Conservation (phyloP, 2,888 invertebrate species). For the Diaperis boleti region DNA sequence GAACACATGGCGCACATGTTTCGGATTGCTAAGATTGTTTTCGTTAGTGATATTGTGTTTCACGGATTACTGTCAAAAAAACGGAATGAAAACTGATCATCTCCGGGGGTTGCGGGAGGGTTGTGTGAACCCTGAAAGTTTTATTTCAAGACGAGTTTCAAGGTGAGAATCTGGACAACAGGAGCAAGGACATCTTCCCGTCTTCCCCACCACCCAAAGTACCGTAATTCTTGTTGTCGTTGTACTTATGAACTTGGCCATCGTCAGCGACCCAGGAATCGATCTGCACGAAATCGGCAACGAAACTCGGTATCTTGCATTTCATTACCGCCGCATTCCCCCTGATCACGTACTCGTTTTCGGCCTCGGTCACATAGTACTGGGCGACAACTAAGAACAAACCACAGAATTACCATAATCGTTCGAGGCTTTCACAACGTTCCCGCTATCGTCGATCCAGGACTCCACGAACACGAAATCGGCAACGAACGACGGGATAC, state of each 20-base stretch:
- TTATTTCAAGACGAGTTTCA: too few relatives aligned
- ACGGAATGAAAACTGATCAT: too few relatives aligned
- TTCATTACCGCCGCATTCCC: slow-evolving; percentile 93
- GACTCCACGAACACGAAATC: slow-evolving; percentile 79
- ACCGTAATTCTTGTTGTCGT: slow-evolving; percentile 73
- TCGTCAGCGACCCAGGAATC: slow-evolving; percentile 87
- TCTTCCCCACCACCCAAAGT: slow-evolving; percentile 58
- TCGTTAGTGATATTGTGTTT: slow-evolving; percentile 8
- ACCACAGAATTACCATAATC: slow-evolving; percentile 68
- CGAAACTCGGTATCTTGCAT: slow-evolving; percentile 95
- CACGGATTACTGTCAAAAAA: slow-evolving; percentile 5
- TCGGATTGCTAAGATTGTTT: slow-evolving; percentile 16
- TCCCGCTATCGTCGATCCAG: slow-evolving; percentile 78
- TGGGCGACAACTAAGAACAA: slow-evolving; percentile 81
- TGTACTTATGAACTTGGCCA: slow-evolving; percentile 74
- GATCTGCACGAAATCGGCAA: slow-evolving; percentile 90
- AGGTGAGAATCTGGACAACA: too few relatives aligned
- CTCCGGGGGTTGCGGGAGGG: too few relatives aligned
- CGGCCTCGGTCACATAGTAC: slow-evolving; percentile 90
- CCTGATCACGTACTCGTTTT: slow-evolving; percentile 93
- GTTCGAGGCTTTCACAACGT: slow-evolving; percentile 66
- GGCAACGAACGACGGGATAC: slow-evolving; percentile 80
- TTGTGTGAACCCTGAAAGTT: too few relatives aligned
- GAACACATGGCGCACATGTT: slow-evolving; percentile 29
- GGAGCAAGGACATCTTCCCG: too few relatives aligned